These are phyloP conservation scores for Heliconius eleuchia DNA, from an alignment of 1,140 invertebrate species.

Conservation along the genomic window DNA sequence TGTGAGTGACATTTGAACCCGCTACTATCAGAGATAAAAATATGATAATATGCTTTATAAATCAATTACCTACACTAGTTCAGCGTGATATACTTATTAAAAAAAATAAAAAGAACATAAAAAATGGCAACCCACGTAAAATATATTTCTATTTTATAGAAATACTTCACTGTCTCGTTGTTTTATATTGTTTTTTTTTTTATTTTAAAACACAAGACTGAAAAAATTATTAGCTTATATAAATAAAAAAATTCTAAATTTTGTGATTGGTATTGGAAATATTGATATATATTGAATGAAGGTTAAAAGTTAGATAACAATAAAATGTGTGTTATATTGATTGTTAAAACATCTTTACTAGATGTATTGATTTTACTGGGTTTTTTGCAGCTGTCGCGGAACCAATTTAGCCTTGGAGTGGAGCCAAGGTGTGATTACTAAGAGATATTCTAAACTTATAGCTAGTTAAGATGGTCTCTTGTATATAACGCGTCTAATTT, in stretches of 20 bases:
- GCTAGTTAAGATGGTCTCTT: too few species aligned
- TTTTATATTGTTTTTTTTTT: too few species aligned
- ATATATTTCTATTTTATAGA: neutral
- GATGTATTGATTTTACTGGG: neutral
- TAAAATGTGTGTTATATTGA: neutral
- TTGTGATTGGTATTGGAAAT: neutral
- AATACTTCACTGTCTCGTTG: neutral
- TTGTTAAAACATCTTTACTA: neutral
- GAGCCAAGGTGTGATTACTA: neutral
- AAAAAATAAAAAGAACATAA: neutral
- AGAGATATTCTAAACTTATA: neutral
- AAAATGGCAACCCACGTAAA: neutral
- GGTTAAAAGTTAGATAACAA: neutral
- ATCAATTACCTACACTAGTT: neutral
- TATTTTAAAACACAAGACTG: too few species aligned
- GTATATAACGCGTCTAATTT: too few species aligned
- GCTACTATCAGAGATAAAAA: neutral
- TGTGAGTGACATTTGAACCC: too few species aligned
- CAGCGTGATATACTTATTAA: too few species aligned
- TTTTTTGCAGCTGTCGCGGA: slow-evolving; percentile 9
- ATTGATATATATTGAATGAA: neutral
- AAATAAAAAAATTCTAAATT: neutral
- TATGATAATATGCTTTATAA: neutral
- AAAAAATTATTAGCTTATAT: too few species aligned
- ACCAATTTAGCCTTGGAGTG: neutral